A percentile compares a stretch with the other conserved stretches of the same genome.
Evolutionary conservation across 2,113 vertebrate genomes (phyloP).

Genomic region (Sinocyclocheilus grahami): DNA sequence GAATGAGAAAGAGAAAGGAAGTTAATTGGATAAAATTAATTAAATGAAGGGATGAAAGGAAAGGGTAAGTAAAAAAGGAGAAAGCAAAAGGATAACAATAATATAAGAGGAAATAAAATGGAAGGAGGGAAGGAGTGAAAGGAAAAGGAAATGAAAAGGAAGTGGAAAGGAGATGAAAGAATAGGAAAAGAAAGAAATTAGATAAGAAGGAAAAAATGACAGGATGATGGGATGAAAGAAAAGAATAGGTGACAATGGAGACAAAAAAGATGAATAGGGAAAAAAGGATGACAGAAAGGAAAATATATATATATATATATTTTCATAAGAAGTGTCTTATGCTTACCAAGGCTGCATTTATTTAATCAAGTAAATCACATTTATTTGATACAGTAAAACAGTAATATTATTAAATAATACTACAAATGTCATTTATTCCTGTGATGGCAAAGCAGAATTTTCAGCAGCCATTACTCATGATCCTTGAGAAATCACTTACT

Average conservation of each 20-base stretch:
- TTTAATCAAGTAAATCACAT: neutral
- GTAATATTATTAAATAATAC: neutral
- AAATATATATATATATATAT: neutral
- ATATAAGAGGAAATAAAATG: neutral
- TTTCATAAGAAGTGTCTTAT: neutral
- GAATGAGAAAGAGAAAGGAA: neutral
- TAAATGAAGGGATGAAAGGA: neutral
- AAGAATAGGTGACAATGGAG: neutral
- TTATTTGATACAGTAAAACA: neutral
- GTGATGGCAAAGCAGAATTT: no score
- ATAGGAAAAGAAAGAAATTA: neutral
- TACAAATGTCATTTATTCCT: no score
- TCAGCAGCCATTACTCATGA: no score
- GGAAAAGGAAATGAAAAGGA: slow-evolving; percentile 20
- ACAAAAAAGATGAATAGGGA: neutral
- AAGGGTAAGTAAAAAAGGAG: neutral
- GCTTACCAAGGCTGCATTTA: neutral
- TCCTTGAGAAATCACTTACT: neutral
- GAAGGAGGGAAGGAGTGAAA: neutral
- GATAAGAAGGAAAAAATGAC: neutral
- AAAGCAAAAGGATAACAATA: neutral
- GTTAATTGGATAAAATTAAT: neutral
- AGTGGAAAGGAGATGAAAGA: neutral
- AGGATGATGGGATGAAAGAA: neutral
- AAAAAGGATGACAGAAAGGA: slow-evolving; percentile 19